These are phyloP conservation scores for Pelobates fuscus DNA, from an alignment of 2,113 vertebrate species.

Conservation along the genomic window DNA sequence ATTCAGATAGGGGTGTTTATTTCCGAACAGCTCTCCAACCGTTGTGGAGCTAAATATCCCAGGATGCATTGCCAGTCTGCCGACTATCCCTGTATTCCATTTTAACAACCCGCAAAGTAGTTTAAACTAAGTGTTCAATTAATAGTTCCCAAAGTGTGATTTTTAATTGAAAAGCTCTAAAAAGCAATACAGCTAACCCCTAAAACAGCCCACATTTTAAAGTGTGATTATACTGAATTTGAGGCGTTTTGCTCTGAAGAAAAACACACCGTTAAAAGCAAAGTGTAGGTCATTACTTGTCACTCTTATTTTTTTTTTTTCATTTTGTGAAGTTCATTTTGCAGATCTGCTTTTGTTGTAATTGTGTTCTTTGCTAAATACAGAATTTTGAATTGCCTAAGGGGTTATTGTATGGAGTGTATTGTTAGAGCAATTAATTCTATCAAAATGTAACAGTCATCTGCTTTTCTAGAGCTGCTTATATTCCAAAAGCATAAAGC, in stretches of 20 bases:
- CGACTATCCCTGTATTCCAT: too few species aligned
- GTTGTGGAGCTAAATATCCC: too few species aligned
- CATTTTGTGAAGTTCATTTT: too few species aligned
- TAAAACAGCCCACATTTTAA: neutral
- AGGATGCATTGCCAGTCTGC: too few species aligned
- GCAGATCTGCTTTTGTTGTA: neutral
- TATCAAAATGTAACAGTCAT: conserved; percentile 6
- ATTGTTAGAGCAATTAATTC: conserved; percentile 8
- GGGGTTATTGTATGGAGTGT: neutral
- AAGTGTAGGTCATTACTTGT: neutral
- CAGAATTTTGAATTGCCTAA: neutral
- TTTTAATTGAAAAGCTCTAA: neutral
- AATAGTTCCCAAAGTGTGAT: too few species aligned
- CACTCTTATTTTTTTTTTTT: neutral
- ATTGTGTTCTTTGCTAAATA: conserved; percentile 9
- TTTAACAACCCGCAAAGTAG: too few species aligned
- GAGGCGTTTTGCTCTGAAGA: neutral
- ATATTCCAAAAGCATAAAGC: conserved; percentile 20
- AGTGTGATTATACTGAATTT: neutral
- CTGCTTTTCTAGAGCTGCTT: neutral
- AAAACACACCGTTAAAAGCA: neutral
- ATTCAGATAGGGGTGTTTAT: too few species aligned
- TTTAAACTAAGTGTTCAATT: too few species aligned
- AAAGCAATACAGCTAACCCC: neutral
- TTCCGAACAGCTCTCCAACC: too few species aligned